Base-by-base conservation (phyloP, 2,888 invertebrate species). In the Ochropacha duplaris region DNA sequence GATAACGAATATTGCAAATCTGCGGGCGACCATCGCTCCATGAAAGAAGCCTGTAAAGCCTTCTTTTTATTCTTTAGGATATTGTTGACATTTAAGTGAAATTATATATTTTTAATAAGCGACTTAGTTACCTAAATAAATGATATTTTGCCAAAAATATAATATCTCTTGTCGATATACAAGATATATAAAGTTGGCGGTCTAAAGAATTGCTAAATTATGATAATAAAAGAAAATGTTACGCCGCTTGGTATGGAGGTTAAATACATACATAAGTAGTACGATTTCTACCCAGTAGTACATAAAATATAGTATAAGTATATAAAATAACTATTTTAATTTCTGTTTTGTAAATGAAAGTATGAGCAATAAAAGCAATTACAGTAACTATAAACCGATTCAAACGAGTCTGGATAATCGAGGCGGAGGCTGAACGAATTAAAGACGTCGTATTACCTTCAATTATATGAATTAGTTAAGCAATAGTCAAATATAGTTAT, bases 1-100 rank as follows among this genome's bases (percentile, higher is more conserved):
- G 68, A 69, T 72, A 75, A 66, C 62, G 58, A 63, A 71, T 66
- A 71, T 64, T 57, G 58, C 68, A 58, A 55, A 62, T 44, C 55
- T 26, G 55, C 59, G 61, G 65, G 57, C 58, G 66, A 64, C 63
- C 66, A 61, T 44, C 58, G 62, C 58, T 62, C 62, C 62, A 59
- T 62, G 58, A 65, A 59, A 60, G 36, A 65, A 44, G n/a, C 51
- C 57, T 63, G 62, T 65, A 69, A 65, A 65, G 55, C 56, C 57
- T 61, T 59, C 58, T 57, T 60, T 51, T 58, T 60, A 64, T 69
- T 68, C 62, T 55, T 54, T 22, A 12, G 39, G 4, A 16, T 39
- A 39, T 14, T 19, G 44, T 19, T 36, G 51, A 44, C 19, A 50
- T 51, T 56, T 56, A 51, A 56, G 50, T 36, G 34, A 50, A 36